phyloP scores from a whole-genome alignment of 1,140 invertebrate genomes.

The Chionoecetes opilio region DNA sequence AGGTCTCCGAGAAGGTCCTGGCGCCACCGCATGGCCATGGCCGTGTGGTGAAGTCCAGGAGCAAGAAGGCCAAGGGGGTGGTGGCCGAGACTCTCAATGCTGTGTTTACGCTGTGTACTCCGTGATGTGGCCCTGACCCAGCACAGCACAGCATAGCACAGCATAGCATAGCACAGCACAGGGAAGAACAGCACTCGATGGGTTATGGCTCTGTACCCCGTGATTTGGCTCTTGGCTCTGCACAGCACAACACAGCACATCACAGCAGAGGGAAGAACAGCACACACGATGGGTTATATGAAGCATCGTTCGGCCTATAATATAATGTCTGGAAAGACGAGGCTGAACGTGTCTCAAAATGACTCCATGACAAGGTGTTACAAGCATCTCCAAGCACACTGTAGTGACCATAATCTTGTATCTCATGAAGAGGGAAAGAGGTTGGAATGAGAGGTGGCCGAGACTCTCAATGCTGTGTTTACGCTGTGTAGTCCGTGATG shows the following conservation, averaged over 20 bases:
- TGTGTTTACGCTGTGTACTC: constrained; percentile 80
- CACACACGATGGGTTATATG: too few relatives aligned
- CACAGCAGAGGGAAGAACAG: too few relatives aligned
- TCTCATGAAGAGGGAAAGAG: too few relatives aligned
- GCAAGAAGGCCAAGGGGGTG: constrained; percentile 77
- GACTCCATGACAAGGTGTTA: too few relatives aligned
- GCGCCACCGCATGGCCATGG: constrained; percentile 42
- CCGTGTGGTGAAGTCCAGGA: constrained; percentile 71
- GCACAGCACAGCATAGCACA: neutral
- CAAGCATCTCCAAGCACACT: too few relatives aligned
- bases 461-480: constrained; percentile 81
- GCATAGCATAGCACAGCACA: neutral
- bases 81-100: constrained; percentile 80
- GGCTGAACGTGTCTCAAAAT: too few relatives aligned
- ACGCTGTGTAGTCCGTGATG: constrained; percentile 78
- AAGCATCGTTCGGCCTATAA: too few relatives aligned
- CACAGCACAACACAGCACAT: too few relatives aligned
- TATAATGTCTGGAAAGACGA: too few relatives aligned
- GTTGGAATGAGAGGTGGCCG: constrained; percentile 71
- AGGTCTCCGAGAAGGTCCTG: constrained; percentile 39
- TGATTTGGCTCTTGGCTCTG: too few relatives aligned
- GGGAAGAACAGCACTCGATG: too few relatives aligned
- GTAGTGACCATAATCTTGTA: too few relatives aligned
- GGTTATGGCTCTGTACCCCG: neutral
- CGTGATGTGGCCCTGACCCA: constrained; percentile 43